Conservation (phyloP, 64 coral and sea anemone species). For the Hydrozoanthus tunicans region DNA sequence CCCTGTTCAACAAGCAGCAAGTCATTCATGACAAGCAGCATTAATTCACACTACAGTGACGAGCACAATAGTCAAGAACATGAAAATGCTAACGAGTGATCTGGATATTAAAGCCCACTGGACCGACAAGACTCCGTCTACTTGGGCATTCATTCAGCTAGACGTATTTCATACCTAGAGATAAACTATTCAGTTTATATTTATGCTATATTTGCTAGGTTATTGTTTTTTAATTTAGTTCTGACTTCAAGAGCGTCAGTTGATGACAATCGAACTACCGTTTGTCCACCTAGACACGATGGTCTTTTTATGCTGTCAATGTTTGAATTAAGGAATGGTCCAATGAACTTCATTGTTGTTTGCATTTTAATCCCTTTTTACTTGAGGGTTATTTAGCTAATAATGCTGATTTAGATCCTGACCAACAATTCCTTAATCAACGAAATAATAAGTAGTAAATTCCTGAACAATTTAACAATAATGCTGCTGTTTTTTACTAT, state of each 20-base stretch:
- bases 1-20: conserved; percentile 7
- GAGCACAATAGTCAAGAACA: conserved; percentile 3
- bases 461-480: conserved; percentile 5
- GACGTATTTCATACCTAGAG: neutral
- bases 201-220: neutral
- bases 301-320: conserved; percentile 3
- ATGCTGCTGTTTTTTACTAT: neutral
- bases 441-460: conserved; percentile 5
- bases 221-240: neutral
- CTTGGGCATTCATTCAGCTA: neutral
- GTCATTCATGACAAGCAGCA: neutral
- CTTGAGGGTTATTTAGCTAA: neutral
- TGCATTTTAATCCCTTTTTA: conserved; percentile 18
- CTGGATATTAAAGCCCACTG: neutral
- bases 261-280: neutral
- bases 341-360: neutral
- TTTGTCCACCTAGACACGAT: neutral
- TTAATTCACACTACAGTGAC: conserved; percentile 3
- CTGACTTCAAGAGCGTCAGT: neutral
- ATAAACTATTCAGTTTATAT: neutral
- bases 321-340: conserved; percentile 17
- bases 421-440: conserved; percentile 23
- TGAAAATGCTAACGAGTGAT: neutral
- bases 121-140: neutral
- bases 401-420: conserved; percentile 22